Evolutionary conservation across 1,140 invertebrate genomes (phyloP), one percentile per base, ranked within the genome.

Genomic region (Drosophila bocki): DNA sequence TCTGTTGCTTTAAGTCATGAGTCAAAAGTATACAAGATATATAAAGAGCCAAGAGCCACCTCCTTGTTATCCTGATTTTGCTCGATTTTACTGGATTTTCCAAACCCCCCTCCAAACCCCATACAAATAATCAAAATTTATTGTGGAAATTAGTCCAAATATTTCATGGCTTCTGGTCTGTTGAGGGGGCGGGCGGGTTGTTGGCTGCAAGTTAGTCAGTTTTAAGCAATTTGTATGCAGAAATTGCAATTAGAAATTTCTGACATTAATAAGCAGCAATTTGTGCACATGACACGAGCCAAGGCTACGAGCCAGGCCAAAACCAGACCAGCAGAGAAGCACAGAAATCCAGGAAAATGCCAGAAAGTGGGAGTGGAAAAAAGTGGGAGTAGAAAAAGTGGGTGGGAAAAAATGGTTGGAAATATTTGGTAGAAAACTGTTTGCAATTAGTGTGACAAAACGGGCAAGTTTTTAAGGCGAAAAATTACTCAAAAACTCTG

Each of bases 181-280:
- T 32, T 7, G n/a, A 32, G 37, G 51, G 37, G 13, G 0, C 2
- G 7, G 8, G 12, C 6, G 1, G 19, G 22, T 22, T 22, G 12
- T 12, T 37, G 37, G 26, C 0, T 26, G 42, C 32, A 19, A 62
- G 29, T 51, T 37, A 76, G 58, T 61, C 59, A 65, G 62, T 61
- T 65, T 59, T 22, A 7, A 29, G 60, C 83, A 86, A 86, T 86
- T 87, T 87, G 77, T 78, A 87, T 87, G 84, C 84, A 87, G 83
- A 75, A 77, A 71, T 88, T 88, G 84, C 80, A 87, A 87, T 87
- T 87, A 80, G 76, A 87, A 87, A 83, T 87, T 88, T 87, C 77
- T 80, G 84, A 87, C 84, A 87, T 87, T 87, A 87, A 87, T 87
- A 87, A 87, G 83, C 84, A 84, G 84, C 84, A 83, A 88, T 88